phyloP scores from a whole-genome alignment of 2,888 invertebrate genomes.

The Suillia variegata region DNA sequence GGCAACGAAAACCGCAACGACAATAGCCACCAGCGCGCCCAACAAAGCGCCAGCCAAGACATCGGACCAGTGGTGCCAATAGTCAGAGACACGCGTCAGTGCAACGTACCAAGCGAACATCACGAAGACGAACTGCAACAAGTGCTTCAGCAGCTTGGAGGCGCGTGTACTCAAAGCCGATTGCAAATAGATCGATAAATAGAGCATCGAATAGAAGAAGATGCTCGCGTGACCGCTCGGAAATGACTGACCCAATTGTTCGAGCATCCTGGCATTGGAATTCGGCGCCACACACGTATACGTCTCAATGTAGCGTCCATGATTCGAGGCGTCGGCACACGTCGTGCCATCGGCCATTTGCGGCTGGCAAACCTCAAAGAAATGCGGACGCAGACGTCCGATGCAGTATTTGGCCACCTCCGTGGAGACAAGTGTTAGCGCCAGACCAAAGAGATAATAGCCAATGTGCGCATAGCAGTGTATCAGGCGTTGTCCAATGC shows the following conservation, averaged over 20 bases:
- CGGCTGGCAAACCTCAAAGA: constrained; percentile 75
- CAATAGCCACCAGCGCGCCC: constrained; percentile 43
- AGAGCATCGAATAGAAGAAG: constrained; percentile 83
- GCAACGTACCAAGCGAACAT: constrained; percentile 54
- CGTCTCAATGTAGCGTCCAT: constrained; percentile 71
- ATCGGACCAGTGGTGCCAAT: constrained; percentile 54
- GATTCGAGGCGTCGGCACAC: constrained; percentile 67
- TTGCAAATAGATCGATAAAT: constrained; percentile 88
- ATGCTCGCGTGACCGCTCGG: constrained; percentile 91
- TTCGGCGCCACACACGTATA: constrained; percentile 71
- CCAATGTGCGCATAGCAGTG: constrained; percentile 48
- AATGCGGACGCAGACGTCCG: constrained; percentile 50
- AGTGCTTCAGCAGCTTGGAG: constrained; percentile 80
- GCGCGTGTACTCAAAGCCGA: constrained; percentile 80
- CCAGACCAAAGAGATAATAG: constrained; percentile 47
- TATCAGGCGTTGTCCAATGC: constrained; percentile 37
- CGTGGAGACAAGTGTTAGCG: constrained; percentile 44
- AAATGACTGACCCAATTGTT: constrained; percentile 84
- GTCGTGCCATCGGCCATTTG: constrained; percentile 64
- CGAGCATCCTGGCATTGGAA: constrained; percentile 63
- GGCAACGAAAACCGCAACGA: constrained; percentile 42
- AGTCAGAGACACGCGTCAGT: constrained; percentile 47
- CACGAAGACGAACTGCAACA: constrained; percentile 68
- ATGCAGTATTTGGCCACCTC: constrained; percentile 43
- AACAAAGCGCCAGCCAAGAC: constrained; percentile 44